phyloP scores from a whole-genome alignment of 2,888 invertebrate species.

The Sphaerophoria taeniata region DNA sequence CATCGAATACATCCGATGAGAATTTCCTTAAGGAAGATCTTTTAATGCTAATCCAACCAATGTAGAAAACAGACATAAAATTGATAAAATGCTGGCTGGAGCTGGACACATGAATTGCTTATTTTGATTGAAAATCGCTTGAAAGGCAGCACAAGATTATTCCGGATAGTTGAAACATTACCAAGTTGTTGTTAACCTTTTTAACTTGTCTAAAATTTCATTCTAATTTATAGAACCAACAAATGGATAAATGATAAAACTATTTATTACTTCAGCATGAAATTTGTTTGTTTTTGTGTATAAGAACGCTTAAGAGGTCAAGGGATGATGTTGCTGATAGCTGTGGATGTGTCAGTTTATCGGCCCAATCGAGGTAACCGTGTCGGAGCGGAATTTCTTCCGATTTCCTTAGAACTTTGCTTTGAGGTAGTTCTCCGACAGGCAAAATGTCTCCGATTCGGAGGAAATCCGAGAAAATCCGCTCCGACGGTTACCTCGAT shows the following conservation, averaged over 20 bases:
- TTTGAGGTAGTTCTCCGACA: too few species aligned
- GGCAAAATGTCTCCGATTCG: too few species aligned
- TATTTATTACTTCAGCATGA: constrained; percentile 21
- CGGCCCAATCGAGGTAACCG: too few species aligned
- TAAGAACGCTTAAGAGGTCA: not conserved
- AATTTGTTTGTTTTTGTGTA: not conserved
- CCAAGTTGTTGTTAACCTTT: not conserved
- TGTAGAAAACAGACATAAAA: constrained; percentile 76
- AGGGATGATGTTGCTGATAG: too few species aligned
- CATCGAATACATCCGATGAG: constrained; percentile 78
- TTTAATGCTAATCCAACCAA: constrained; percentile 86
- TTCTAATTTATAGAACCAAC: constrained; percentile 7
- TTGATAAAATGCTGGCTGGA: not conserved
- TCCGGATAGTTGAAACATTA: not conserved
- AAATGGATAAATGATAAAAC: constrained; percentile 7
- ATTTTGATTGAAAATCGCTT: constrained; percentile 10
- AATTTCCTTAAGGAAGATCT: constrained; percentile 91
- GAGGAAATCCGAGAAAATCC: too few species aligned
- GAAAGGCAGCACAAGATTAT: constrained; percentile 6
- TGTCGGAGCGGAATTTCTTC: too few species aligned
- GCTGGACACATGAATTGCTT: not conserved
- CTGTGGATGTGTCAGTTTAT: too few species aligned
- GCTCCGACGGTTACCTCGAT: too few species aligned
- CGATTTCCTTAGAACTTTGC: too few species aligned
- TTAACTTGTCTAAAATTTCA: constrained; percentile 7